Evolutionary conservation across 2,888 invertebrate genomes (phyloP), one percentile per base, ranked within the genome.

Genomic region (Pollenia angustigena): DNA sequence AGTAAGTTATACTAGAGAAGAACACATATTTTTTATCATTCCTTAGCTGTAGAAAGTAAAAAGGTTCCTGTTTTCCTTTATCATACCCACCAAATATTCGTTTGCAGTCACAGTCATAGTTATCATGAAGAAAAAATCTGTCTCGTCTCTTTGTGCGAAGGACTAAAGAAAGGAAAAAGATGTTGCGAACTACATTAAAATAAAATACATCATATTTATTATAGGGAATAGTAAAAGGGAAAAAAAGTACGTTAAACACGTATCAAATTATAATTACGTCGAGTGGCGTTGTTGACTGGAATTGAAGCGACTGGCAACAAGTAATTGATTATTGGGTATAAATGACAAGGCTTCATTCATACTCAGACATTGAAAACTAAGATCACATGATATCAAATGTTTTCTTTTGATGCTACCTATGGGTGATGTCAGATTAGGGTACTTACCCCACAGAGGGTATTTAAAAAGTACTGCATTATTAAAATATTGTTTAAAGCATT

Each of bases 111-210:
- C 50, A 66, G 18, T 69, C 46, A 46, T 58, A 69, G 71, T 84
- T 87, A 81, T 87, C 84, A 68, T 56, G 68, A 12, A 48, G 52
- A 42, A 60, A 69, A 81, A 74, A 84, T 84, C 81, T 84, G 87
- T 84, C 84, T 84, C 84, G 81, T 56, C 62, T 87, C 32, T 64
- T 60, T 56, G 32, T 58, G 16, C n/a, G 72, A 56, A 81, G 46
- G 58, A 72, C 78, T 44, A 66, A 52, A 42, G 10, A 50, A 52
- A 40, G 10, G 7, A 50, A 69, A 62, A 78, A 56, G 23, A 78
- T 42, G 42, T 32, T 23, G n/a, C 12, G 50, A 64, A 64, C 8
- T 50, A 50, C 32, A 50, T 40, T 68, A 71, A 69, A 56, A 32
- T 7, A 32, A 64, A 46, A 54, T 46, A 42, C 58, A 54, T 78